Evolutionary conservation across 2,888 invertebrate species (phyloP).

Genomic region (Dasypogon diadema): DNA sequence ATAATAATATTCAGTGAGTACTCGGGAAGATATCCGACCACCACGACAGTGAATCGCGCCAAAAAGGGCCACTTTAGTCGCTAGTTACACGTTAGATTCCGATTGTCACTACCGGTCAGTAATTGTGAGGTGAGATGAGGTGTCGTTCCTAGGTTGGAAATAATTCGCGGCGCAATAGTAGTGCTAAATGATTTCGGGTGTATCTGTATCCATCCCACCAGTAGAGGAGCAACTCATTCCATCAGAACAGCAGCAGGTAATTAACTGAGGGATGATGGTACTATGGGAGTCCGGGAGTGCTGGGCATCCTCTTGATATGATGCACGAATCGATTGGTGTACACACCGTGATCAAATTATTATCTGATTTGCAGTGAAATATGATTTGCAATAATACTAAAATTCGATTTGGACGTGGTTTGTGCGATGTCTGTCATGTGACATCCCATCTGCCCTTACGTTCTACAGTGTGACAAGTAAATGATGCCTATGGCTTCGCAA

Average conservation of each 20-base stretch:
- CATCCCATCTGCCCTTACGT: no score
- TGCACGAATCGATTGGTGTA: not conserved
- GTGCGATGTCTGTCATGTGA: not conserved
- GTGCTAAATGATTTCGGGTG: not conserved
- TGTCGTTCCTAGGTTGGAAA: not conserved
- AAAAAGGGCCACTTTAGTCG: not conserved
- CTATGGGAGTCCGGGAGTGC: no score
- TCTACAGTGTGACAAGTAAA: not conserved
- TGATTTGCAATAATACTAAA: not conserved
- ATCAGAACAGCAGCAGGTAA: not conserved
- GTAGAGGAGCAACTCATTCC: not conserved
- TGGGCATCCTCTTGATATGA: no score
- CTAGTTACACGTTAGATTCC: no score
- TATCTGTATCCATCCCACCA: not conserved
- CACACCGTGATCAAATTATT: not conserved
- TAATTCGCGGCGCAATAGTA: not conserved
- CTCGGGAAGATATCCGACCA: conserved; percentile 17
- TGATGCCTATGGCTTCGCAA: not conserved
- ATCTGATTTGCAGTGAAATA: not conserved
- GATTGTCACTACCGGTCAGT: conserved; percentile 21
- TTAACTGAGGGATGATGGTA: no score
- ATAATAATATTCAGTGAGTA: no score
- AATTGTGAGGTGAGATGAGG: not conserved
- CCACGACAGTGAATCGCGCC: conserved; percentile 17
- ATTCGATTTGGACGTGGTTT: not conserved